phyloP scores from a whole-genome alignment of 37 sponge, comb jelly and placozoan species.

The Aplysina aerophoba region DNA sequence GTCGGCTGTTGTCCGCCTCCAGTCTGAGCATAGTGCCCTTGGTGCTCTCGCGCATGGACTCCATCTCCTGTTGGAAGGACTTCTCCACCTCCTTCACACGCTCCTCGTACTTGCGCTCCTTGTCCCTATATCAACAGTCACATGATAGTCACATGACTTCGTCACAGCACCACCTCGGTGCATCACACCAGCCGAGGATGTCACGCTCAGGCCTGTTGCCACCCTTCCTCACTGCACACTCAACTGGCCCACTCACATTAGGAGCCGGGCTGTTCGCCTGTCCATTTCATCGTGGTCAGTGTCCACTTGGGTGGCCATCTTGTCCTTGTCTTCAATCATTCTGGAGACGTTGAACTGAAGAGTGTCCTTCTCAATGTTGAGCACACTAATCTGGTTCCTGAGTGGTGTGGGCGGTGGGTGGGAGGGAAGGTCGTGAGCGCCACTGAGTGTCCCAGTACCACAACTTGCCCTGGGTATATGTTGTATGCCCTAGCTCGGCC shows the following conservation, averaged over 20 bases:
- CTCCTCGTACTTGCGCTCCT: background rate
- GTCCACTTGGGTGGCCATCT: conserved; percentile 32
- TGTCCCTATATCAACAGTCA: background rate
- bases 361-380: conserved; percentile 31
- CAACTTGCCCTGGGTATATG: too few species aligned
- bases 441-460: too few species aligned
- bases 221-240: too few species aligned
- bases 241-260: background rate
- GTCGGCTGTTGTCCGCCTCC: background rate
- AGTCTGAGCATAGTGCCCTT: background rate
- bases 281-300: conserved; percentile 11
- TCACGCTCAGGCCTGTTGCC: background rate
- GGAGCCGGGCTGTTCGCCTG: background rate
- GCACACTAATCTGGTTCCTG: conserved; percentile 5
- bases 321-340: conserved; percentile 27
- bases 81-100: background rate
- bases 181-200: background rate
- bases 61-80: conserved; percentile 25
- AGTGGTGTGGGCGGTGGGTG: too few species aligned
- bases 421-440: too few species aligned
- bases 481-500: too few species aligned
- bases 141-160: background rate
- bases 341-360: conserved; percentile 5
- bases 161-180: background rate
- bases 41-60: background rate